phyloP scores from a whole-genome alignment of 2,113 vertebrate genomes.

The Crocuta crocuta region DNA sequence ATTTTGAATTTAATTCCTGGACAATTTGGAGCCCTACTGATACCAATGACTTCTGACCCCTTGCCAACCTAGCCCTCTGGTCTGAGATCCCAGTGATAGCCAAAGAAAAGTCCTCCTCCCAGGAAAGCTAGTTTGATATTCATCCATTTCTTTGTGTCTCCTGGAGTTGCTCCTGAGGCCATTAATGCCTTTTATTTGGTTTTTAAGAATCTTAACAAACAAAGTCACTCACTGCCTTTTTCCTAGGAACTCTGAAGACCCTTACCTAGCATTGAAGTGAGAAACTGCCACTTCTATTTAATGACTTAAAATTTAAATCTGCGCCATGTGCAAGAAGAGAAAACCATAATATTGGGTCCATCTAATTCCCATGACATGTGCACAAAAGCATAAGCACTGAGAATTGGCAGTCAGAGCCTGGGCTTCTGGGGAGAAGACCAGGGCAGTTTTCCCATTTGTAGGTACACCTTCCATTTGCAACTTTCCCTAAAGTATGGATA shows the following conservation, averaged over 20 bases:
- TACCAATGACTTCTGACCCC: not conserved
- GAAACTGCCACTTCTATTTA: not conserved
- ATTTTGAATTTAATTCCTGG: not conserved
- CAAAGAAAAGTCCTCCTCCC: not conserved
- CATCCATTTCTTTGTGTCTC: not conserved
- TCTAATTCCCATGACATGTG: not conserved
- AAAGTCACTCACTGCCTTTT: not conserved
- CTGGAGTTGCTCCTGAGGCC: not conserved
- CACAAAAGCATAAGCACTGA: not conserved
- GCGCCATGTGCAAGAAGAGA: not conserved
- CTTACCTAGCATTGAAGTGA: not conserved
- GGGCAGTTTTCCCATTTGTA: not conserved
- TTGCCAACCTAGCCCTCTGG: not conserved
- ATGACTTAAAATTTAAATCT: constrained; percentile 29
- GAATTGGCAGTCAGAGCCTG: not conserved
- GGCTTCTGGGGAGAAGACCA: not conserved
- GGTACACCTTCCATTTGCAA: not conserved
- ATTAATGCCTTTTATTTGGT: not conserved
- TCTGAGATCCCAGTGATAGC: not conserved
- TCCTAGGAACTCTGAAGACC: not conserved
- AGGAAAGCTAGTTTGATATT: not conserved
- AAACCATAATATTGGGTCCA: not conserved
- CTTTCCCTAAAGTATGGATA: not conserved
- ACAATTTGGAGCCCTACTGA: not conserved
- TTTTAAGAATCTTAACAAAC: not conserved